These are phyloP conservation scores for Acheta domesticus DNA, from an alignment of 2,888 invertebrate species.

Conservation along the genomic window DNA sequence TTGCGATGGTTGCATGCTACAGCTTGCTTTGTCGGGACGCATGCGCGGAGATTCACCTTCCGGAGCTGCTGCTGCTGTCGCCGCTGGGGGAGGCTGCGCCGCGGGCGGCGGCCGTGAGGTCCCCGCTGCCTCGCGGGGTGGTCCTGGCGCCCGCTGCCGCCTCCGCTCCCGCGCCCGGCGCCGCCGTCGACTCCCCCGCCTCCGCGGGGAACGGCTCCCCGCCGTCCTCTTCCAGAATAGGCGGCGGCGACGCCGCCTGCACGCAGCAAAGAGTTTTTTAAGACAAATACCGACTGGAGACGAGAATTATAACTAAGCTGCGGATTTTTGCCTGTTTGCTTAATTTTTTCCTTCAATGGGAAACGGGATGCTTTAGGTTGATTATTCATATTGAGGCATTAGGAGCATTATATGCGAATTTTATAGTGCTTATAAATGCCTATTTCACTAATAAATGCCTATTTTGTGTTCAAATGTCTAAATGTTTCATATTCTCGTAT, in stretches of 20 bases:
- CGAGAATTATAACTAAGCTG: too few relatives aligned
- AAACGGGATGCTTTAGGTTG: too few relatives aligned
- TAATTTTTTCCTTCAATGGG: too few relatives aligned
- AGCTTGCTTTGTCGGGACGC: not conserved
- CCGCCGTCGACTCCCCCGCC: slow-evolving; percentile 42
- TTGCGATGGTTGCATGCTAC: too few relatives aligned
- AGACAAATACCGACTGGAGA: too few relatives aligned
- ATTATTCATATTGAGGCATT: too few relatives aligned
- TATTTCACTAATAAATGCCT: too few relatives aligned
- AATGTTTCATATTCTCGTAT: too few relatives aligned
- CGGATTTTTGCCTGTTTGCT: too few relatives aligned
- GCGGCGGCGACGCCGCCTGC: slow-evolving; percentile 48
- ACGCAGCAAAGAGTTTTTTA: not conserved
- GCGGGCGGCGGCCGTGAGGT: slow-evolving; percentile 36
- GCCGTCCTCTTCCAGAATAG: slow-evolving; percentile 50
- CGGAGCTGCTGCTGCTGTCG: slow-evolving; percentile 44
- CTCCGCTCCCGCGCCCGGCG: slow-evolving; percentile 52
- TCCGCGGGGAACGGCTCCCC: not conserved
- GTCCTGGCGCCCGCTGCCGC: slow-evolving; percentile 27
- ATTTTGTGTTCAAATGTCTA: too few relatives aligned
- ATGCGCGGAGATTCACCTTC: slow-evolving; percentile 40
- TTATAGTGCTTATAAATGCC: too few relatives aligned
- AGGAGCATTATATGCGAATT: too few relatives aligned
- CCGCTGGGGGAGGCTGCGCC: slow-evolving; percentile 42
- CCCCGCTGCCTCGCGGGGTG: slow-evolving; percentile 34